Conservation (phyloP, 23 tunicate genomes). For the Aplidium turbinatum region DNA sequence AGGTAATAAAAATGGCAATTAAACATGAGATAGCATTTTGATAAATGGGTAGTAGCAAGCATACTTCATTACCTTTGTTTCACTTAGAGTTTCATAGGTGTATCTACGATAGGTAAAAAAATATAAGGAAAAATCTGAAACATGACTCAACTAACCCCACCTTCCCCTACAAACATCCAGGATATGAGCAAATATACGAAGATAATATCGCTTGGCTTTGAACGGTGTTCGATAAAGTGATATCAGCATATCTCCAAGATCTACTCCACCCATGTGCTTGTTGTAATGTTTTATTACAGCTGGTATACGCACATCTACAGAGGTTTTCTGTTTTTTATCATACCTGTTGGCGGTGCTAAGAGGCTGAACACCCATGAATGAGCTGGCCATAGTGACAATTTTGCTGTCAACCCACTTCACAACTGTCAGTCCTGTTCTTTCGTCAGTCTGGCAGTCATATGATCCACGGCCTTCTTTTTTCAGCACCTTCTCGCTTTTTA, state of each 20-base stretch:
- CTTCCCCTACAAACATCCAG: conserved; percentile 15
- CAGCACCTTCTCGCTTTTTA: conserved; percentile 19
- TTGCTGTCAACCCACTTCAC: conserved; percentile 28
- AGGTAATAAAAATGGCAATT: too few species aligned
- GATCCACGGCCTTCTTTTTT: conserved; percentile 3
- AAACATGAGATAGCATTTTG: too few species aligned
- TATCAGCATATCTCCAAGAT: conserved; percentile 21
- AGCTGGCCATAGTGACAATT: conserved; percentile 17
- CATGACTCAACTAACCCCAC: too few species aligned
- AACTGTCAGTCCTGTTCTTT: conserved; percentile 10
- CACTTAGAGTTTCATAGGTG: too few species aligned
- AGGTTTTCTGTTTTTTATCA: background rate
- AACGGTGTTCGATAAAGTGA: conserved; percentile 6
- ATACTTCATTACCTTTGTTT: too few species aligned
- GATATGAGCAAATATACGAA: conserved; percentile 21
- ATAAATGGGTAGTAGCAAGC: too few species aligned
- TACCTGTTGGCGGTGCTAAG: background rate
- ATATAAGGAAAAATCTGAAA: too few species aligned
- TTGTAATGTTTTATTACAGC: conserved; percentile 7
- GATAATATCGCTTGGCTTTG: conserved; percentile 25
- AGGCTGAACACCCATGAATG: conserved; percentile 20
- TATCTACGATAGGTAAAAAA: too few species aligned
- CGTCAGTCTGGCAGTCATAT: conserved; percentile 21
- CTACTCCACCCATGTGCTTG: conserved; percentile 20
- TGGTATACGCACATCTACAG: background rate